phyloP scores from a whole-genome alignment of 2,113 vertebrate species.

The Climacteris rufus region DNA sequence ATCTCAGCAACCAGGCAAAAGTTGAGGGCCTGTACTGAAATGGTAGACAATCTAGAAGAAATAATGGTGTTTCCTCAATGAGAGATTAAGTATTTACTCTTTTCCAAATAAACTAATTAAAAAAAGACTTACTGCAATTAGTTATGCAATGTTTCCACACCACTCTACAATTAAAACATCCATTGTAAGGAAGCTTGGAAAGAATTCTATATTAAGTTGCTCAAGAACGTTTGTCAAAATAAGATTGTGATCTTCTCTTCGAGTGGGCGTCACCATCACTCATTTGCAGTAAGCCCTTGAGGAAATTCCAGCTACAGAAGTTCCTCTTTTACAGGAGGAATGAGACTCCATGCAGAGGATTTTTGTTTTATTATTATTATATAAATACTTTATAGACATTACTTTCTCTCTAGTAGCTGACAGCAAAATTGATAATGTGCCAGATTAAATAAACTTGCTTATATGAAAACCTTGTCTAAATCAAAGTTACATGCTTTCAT shows the following conservation, averaged over 20 bases:
- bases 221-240: conserved; percentile 16
- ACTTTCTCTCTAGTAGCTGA: background rate
- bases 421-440: background rate
- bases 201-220: background rate
- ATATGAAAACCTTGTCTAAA: background rate
- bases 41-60: background rate
- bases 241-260: conserved; percentile 25
- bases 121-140: conserved; percentile 36
- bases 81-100: conserved; percentile 15
- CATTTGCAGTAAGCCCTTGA: conserved; percentile 25
- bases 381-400: background rate
- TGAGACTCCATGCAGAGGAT: background rate
- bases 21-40: background rate
- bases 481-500: background rate
- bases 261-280: background rate
- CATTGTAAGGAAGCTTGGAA: conserved; percentile 19
- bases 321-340: background rate
- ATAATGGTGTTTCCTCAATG: background rate
- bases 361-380: background rate
- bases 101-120: conserved; percentile 60
- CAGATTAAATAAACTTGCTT: background rate
- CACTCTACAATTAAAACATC: conserved; percentile 21
- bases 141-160: conserved; percentile 27
- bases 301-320: conserved; percentile 28
- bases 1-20: background rate